These are phyloP conservation scores for Geopemphigus sp. DNA, from an alignment of 1,140 invertebrate genomes.

Conservation along the genomic window DNA sequence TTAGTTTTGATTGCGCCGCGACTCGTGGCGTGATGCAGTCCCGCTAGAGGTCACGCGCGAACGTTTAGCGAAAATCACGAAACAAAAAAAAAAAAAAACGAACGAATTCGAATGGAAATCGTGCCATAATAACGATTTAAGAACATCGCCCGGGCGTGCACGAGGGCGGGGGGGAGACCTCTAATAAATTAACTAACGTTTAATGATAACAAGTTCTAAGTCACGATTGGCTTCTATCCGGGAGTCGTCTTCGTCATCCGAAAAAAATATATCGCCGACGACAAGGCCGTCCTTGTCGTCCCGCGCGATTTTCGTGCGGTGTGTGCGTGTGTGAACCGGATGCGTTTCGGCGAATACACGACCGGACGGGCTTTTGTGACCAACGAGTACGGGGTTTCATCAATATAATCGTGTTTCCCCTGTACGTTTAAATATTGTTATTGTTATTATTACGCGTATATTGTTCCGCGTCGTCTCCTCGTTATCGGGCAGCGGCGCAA, in stretches of 20 bases:
- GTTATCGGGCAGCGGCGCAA: not conserved
- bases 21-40: not conserved
- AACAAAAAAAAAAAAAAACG: too few species aligned
- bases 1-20: not conserved
- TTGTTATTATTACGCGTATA: not conserved
- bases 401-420: too few species aligned
- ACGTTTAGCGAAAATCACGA: not conserved
- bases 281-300: not conserved
- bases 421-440: too few species aligned
- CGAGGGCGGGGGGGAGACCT: too few species aligned
- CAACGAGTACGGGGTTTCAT: too few species aligned
- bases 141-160: not conserved
- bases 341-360: not conserved
- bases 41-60: not conserved
- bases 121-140: not conserved
- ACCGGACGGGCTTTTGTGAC: not conserved
- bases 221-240: constrained; percentile 5
- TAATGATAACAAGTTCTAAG: not conserved
- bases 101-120: not conserved
- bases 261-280: not conserved
- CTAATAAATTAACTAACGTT: not conserved
- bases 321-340: constrained; percentile 31
- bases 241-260: not conserved
- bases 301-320: not conserved
- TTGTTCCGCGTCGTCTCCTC: not conserved